Evolutionary conservation across 1,140 invertebrate genomes (phyloP).

Genomic region (Nephila pilipes): DNA sequence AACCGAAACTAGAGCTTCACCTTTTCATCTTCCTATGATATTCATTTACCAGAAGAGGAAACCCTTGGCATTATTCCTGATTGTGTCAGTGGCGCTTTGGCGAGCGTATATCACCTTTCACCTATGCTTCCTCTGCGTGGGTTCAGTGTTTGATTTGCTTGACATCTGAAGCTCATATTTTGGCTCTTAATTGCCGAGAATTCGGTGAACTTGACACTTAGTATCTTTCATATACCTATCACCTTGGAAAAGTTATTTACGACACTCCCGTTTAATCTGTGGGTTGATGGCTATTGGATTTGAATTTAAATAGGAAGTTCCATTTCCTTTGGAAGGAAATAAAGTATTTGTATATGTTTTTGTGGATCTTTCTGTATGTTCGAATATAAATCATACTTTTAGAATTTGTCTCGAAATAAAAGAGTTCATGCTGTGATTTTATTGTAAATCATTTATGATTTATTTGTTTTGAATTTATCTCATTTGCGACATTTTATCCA

Average conservation of each 20-base stretch:
- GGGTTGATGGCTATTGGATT: not conserved
- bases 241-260: slow-evolving; percentile 9
- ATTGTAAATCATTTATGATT: no score
- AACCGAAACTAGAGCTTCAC: no score
- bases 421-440: no score
- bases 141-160: not conserved
- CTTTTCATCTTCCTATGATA: not conserved
- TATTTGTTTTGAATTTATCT: no score
- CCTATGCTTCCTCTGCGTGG: not conserved
- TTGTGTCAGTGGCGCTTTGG: not conserved
- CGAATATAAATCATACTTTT: no score
- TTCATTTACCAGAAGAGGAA: not conserved
- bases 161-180: slow-evolving; percentile 10
- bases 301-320: slow-evolving; percentile 7
- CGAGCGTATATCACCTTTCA: not conserved
- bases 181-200: slow-evolving; percentile 1
- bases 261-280: not conserved
- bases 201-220: not conserved
- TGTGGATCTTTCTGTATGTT: no score
- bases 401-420: no score
- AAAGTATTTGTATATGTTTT: no score
- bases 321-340: not conserved
- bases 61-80: not conserved
- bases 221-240: not conserved
- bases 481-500: no score